Evolutionary conservation across 2,113 vertebrate species (phyloP), one percentile per base, ranked within the genome.

Genomic region (Engystomops pustulosus): DNA sequence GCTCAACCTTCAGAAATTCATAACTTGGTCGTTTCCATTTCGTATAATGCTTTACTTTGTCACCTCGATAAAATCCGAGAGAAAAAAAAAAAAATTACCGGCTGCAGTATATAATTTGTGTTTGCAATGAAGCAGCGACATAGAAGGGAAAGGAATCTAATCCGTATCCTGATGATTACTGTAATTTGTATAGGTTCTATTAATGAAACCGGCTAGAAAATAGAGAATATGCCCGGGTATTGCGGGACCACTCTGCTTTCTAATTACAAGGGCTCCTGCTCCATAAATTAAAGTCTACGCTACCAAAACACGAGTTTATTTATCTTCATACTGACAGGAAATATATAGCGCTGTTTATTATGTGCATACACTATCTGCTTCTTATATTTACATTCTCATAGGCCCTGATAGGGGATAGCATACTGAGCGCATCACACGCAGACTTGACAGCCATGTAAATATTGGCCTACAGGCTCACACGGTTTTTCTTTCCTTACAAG

Each of bases 1-100:
- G 27, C 49, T 89, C 88, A 71, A 86, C 89, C 65, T 69, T 14
- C 70, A 81, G 44, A 44, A 27, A 36, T 5, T 55, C 32, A 60
- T 60, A 6, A 23, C 55, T 51, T 25, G 36, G 27, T 55, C 32
- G 27, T 32, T n/a, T 55, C 49, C 20, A 14, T 77, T 76, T 51
- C 15, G 12, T 77, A 20, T 53, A 17, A n/a, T 53, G 36, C 27
- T 62, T 55, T 60, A 60, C 75, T 78, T 44, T 12, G 23, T 62
- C 44, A 38, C 38, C 25, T 30, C 25, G 38, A 79, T 62, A 44
- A 62, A 55, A 55, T 78, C 32, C 7, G 34, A 23, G 34, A 20
- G 41, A 55, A 79, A 79, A 25, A 77, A 51, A 79, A 25, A 77
- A 51, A 79, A 78, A 62, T 60, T 17, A 38, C 55, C 58, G 65